Evolutionary conservation across 1,140 invertebrate species (phyloP), one percentile per base, ranked within the genome.

Genomic region (Muscidifurax raptorellus): DNA sequence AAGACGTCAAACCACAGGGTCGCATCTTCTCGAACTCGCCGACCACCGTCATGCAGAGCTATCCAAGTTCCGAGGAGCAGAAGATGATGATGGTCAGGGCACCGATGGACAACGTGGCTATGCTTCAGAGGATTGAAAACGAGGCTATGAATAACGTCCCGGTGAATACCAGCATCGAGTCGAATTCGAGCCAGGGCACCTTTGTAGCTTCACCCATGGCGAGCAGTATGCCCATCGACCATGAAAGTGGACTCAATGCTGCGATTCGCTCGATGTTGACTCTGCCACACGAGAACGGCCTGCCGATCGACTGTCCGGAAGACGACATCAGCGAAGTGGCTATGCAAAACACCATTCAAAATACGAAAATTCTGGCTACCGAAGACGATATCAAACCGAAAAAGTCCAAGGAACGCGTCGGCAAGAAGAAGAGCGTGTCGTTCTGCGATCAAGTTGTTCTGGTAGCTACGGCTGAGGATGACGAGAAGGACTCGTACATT

Each of bases 401-500:
- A 67, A 93, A 92, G 67, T 88, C 90, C 1, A 94, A 94, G 86
- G 94, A 96, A 80, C 94, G 95, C 10, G 89, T 92, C 36, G 93
- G 92, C 0, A 97, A 97, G 90, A 98, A 98, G 94, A 98, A 98
- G 91, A 97, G 97, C 87, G 98, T 98, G 1, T 98, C 97, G 0
- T 98, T 98, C 91, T 98, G 97, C 88, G 97, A 98, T 90, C 97
- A 98, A 92, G 97, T 98, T 0, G 97, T 97, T 82, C 92, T 98
- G 44, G 97, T 98, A 22, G 97, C 97, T 5, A 98, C 97, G 25
- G 97, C 97, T 0, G 97, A 98, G 89, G 97, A 98, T 87, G 96
- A 97, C 87, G 97, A 98, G 91, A 96, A 97, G 80, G 97, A 98
- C 80, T 96, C 96, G 87, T 97, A 97, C 87, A 97, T 98, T 89